These are phyloP conservation scores for Yoshiicerus persimilis DNA, from an alignment of 1,140 invertebrate species.

Conservation along the genomic window DNA sequence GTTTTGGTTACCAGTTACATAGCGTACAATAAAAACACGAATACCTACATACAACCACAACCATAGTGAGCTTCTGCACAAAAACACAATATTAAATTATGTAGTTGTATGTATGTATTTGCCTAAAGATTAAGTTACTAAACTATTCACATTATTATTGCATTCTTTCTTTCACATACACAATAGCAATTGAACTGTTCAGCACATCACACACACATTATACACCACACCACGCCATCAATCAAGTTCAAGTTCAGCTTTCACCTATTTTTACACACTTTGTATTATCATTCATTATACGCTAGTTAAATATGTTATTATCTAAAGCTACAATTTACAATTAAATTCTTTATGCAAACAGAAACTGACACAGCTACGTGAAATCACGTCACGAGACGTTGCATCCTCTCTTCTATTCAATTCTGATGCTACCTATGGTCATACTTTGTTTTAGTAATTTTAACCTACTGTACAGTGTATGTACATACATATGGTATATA, in stretches of 20 bases:
- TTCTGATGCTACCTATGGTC: background rate
- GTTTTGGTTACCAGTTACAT: background rate
- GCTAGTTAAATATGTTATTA: slow-evolving; percentile 23
- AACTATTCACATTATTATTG: background rate
- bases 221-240: background rate
- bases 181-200: background rate
- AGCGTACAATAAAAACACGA: background rate
- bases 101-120: background rate
- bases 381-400: slow-evolving; percentile 5
- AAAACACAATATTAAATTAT: background rate
- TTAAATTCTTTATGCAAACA: slow-evolving; percentile 21
- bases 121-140: background rate
- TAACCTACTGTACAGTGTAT: background rate
- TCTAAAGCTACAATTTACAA: slow-evolving; percentile 10
- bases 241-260: slow-evolving; percentile 18
- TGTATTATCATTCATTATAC: slow-evolving; percentile 11
- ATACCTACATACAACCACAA: background rate
- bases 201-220: background rate
- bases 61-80: background rate
- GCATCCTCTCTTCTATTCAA: background rate
- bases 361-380: background rate
- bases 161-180: background rate
- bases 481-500: background rate
- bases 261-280: slow-evolving; percentile 9
- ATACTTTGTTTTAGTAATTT: background rate